A percentile compares a stretch with the other conserved stretches of the same genome.
These are phyloP conservation scores for Danionella dracula DNA, from an alignment of 2,797 vertebrate genomes.

Conservation along the genomic window DNA sequence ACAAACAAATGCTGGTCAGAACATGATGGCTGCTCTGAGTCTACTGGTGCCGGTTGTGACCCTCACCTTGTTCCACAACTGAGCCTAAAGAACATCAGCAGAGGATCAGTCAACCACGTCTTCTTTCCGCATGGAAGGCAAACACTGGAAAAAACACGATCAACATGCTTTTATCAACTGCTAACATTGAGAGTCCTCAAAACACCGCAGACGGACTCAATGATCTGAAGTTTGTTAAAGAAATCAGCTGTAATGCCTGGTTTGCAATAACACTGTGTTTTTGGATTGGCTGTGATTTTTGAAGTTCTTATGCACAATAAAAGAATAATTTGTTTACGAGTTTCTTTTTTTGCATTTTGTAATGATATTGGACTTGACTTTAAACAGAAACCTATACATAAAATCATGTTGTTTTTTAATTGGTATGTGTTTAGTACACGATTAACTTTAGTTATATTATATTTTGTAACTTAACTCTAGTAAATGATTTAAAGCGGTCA, in stretches of 20 bases:
- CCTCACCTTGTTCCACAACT: slow-evolving; percentile 34
- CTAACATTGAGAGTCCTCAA: too few species aligned
- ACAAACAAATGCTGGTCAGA: not conserved
- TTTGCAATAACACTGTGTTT: not conserved
- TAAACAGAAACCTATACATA: too few species aligned
- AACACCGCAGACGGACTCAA: not conserved
- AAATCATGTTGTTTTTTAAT: too few species aligned
- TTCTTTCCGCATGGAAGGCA: too few species aligned
- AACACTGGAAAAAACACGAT: too few species aligned
- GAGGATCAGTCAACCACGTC: too few species aligned
- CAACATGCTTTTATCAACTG: too few species aligned
- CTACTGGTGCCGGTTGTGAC: slow-evolving; percentile 46
- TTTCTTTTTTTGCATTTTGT: not conserved
- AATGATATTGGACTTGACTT: too few species aligned
- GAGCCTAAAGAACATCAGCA: not conserved
- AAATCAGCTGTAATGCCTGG: not conserved
- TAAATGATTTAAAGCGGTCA: too few species aligned
- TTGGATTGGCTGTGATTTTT: not conserved
- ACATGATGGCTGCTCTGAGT: not conserved
- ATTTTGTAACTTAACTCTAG: too few species aligned
- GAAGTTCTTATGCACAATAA: not conserved
- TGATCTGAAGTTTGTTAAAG: not conserved
- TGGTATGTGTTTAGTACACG: too few species aligned
- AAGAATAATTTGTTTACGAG: not conserved
- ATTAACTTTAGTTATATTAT: too few species aligned